These are phyloP conservation scores for Tamias sibiricus DNA, from an alignment of 2,113 vertebrate species.

Conservation along the genomic window DNA sequence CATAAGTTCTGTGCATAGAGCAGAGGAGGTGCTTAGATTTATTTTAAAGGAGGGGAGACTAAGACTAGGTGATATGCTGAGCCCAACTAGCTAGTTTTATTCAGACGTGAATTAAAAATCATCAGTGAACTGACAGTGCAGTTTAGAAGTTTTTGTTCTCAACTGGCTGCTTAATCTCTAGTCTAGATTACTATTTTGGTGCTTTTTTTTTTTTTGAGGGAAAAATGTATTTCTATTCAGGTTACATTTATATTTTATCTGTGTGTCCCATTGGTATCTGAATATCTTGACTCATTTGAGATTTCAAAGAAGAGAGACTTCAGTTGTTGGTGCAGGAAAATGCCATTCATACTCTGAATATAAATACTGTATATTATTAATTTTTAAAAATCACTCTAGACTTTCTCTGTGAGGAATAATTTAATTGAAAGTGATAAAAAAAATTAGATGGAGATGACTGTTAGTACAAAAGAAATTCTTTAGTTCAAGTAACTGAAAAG, in stretches of 20 bases:
- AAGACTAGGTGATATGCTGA: background rate
- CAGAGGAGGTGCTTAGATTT: background rate
- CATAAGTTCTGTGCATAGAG: background rate
- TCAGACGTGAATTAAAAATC: background rate
- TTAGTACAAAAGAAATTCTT: slow-evolving; percentile 6
- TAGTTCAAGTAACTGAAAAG: background rate
- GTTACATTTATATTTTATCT: background rate
- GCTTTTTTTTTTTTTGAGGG: background rate
- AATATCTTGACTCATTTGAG: background rate
- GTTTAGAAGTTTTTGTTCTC: background rate
- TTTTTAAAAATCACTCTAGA: slow-evolving; percentile 38
- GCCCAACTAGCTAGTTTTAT: background rate
- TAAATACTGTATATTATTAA: background rate
- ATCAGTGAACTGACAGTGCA: background rate
- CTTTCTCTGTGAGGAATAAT: slow-evolving; percentile 29
- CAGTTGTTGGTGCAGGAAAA: background rate
- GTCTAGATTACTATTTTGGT: background rate
- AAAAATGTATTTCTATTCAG: background rate
- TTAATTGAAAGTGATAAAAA: background rate
- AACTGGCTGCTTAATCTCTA: background rate
- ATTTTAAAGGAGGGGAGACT: background rate
- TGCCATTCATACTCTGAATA: background rate
- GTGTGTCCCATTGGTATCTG: background rate
- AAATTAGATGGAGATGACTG: background rate
- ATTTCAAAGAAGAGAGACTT: background rate